These are phyloP conservation scores for Nasonia oneida DNA, from an alignment of 2,888 invertebrate species.

Conservation along the genomic window DNA sequence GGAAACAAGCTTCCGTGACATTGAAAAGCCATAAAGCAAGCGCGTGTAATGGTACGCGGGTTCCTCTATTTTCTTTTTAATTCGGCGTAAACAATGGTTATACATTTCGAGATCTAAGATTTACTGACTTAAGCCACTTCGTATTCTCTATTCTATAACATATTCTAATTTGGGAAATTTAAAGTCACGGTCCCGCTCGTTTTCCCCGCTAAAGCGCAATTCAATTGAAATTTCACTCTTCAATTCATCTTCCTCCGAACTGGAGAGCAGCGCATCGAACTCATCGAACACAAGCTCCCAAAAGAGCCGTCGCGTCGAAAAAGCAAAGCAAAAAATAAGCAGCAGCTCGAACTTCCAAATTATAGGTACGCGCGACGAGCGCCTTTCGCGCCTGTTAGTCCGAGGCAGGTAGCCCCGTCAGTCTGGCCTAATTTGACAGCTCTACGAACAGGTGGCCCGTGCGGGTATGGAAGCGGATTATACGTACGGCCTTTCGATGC, in stretches of 20 bases:
- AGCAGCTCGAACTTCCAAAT: slow-evolving; percentile 39
- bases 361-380: slow-evolving; percentile 47
- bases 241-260: neutral
- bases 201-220: neutral
- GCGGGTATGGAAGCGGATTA: neutral
- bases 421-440: slow-evolving; percentile 61
- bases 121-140: neutral
- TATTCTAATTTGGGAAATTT: neutral
- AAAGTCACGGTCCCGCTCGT: neutral
- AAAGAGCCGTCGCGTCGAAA: neutral
- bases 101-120: neutral
- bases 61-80: neutral
- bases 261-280: neutral
- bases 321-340: slow-evolving; percentile 1
- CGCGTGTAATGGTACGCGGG: neutral
- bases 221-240: neutral
- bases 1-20: neutral
- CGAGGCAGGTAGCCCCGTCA: slow-evolving; percentile 49
- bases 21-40: slow-evolving; percentile 7
- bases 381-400: slow-evolving; percentile 56
- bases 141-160: neutral
- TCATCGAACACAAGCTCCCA: neutral
- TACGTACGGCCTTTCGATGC: neutral
- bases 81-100: neutral
- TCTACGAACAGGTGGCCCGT: slow-evolving; percentile 29